phyloP scores from a whole-genome alignment of 1,140 invertebrate species.

The Drosophila punjabiensis region DNA sequence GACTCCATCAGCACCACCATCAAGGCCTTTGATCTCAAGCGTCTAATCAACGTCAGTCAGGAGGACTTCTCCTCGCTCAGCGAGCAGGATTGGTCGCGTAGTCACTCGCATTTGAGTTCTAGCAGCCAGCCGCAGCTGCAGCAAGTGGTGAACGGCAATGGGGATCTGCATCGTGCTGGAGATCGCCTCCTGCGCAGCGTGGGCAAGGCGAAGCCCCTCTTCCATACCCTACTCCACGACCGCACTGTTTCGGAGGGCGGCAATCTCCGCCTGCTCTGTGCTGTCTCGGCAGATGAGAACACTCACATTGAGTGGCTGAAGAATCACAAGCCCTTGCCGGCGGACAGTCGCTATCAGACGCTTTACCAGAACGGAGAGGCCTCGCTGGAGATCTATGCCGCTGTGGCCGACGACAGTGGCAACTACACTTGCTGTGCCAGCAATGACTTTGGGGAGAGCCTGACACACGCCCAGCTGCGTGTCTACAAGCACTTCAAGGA shows the following conservation, averaged over 20 bases:
- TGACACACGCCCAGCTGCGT: constrained; percentile 89
- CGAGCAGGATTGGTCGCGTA: constrained; percentile 25
- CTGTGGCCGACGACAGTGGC: constrained; percentile 88
- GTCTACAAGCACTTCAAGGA: constrained; percentile 90
- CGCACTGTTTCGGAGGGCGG: constrained; percentile 91
- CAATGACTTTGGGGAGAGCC: constrained; percentile 90
- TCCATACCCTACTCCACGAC: constrained; percentile 92
- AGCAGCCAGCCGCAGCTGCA: constrained; percentile 7
- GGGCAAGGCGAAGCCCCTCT: constrained; percentile 89
- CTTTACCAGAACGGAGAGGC: constrained; percentile 89
- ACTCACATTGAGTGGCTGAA: constrained; percentile 94
- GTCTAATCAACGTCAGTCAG: constrained; percentile 55
- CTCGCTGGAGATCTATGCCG: constrained; percentile 90
- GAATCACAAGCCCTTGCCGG: constrained; percentile 88
- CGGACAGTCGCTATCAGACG: constrained; percentile 87
- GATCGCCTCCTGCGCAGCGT: constrained; percentile 68
- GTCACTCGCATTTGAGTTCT: constrained; percentile 11
- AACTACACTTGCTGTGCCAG: constrained; percentile 91
- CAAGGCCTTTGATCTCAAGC: constrained; percentile 66
- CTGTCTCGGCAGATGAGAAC: constrained; percentile 91
- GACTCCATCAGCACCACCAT: constrained; percentile 76
- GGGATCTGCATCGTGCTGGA: constrained; percentile 84
- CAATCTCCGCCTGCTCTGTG: constrained; percentile 92
- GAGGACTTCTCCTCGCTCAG: constrained; percentile 6
- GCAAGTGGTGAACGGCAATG: constrained; percentile 52